phyloP scores from a whole-genome alignment of 2,888 invertebrate genomes.

The Chironomus riparius region DNA sequence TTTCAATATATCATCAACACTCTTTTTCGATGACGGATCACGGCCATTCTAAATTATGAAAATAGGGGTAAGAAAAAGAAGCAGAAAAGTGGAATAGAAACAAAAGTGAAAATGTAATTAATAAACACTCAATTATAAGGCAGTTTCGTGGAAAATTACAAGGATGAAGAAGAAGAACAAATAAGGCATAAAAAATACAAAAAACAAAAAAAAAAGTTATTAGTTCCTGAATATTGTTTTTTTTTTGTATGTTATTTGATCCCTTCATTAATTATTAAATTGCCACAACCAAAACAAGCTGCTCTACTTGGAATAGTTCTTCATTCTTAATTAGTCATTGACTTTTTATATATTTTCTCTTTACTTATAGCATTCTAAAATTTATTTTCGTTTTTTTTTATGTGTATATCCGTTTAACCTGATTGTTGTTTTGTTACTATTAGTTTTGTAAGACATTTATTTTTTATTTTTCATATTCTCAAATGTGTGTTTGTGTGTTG shows the following conservation, averaged over 20 bases:
- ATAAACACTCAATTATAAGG: not conserved
- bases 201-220: not conserved
- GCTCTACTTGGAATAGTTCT: not conserved
- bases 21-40: not conserved
- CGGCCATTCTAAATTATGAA: constrained; percentile 3
- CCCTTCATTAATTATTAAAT: not conserved
- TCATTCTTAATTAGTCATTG: constrained; percentile 12
- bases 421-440: not conserved
- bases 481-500: not conserved
- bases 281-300: constrained; percentile 10
- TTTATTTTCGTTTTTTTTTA: not conserved
- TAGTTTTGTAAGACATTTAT: no score
- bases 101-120: not conserved
- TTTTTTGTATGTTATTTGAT: not conserved
- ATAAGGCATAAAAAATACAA: no score
- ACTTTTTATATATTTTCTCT: constrained; percentile 5
- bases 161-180: no score
- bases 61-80: not conserved
- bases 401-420: not conserved
- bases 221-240: not conserved
- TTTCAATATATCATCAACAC: not conserved
- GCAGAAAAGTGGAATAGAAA: not conserved
- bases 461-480: not conserved
- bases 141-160: no score
- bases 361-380: not conserved